Evolutionary conservation across 2,888 invertebrate genomes (phyloP).

Genomic region (Sinopyrophorus schimmeli): DNA sequence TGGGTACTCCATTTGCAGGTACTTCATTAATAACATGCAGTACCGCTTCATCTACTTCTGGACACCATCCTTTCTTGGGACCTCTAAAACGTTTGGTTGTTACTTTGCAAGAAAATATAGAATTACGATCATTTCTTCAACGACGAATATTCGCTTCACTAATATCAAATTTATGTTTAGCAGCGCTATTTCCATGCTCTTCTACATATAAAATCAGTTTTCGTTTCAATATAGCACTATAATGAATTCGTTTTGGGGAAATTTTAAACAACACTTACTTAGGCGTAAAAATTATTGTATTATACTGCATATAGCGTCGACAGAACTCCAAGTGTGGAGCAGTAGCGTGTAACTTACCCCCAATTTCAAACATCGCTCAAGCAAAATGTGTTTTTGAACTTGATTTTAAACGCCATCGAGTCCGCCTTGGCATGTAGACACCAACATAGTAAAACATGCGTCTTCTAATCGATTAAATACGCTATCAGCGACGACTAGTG

Average conservation of each 20-base stretch:
- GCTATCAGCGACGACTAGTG: too few relatives aligned
- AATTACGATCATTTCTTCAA: neutral
- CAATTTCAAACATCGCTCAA: too few relatives aligned
- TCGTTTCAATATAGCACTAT: constrained; percentile 9
- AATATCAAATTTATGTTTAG: constrained; percentile 7
- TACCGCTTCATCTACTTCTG: neutral
- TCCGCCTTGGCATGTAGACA: too few relatives aligned
- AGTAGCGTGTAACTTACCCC: too few relatives aligned
- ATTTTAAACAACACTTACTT: constrained; percentile 7
- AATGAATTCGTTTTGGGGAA: neutral
- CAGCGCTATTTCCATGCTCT: constrained; percentile 13
- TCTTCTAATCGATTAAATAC: too few relatives aligned
- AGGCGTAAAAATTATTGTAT: too few relatives aligned
- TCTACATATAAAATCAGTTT: constrained; percentile 12
- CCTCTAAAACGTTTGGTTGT: neutral
- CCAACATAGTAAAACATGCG: too few relatives aligned
- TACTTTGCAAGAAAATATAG: too few relatives aligned
- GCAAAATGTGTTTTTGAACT: too few relatives aligned
- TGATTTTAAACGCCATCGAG: too few relatives aligned
- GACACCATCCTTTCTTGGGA: neutral
- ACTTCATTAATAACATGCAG: neutral
- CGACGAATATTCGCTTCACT: neutral
- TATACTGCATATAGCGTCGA: too few relatives aligned
- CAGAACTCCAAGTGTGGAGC: too few relatives aligned
- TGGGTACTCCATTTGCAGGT: neutral